These are phyloP conservation scores for Lobophora halterata DNA, from an alignment of 2,888 invertebrate genomes.

Conservation along the genomic window DNA sequence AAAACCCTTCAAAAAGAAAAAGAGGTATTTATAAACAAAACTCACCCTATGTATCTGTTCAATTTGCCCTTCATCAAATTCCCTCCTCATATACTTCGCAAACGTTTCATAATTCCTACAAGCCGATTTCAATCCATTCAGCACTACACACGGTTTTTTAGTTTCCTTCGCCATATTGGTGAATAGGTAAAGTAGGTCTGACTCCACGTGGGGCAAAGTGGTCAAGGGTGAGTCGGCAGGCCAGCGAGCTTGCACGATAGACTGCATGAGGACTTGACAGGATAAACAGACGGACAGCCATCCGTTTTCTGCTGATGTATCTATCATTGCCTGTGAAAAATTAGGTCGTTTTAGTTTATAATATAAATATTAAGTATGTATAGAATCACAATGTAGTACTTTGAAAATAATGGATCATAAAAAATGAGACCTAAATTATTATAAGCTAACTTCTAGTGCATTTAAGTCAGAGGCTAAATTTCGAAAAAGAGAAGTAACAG, in stretches of 20 bases:
- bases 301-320: slow-evolving; percentile 93
- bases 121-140: slow-evolving; percentile 82
- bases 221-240: slow-evolving; percentile 87
- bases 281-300: slow-evolving; percentile 92
- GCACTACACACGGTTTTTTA: slow-evolving; percentile 56
- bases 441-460: too few species aligned
- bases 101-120: slow-evolving; percentile 82
- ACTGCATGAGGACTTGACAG: slow-evolving; percentile 91
- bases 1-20: too few species aligned
- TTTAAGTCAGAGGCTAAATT: too few species aligned
- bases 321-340: slow-evolving; percentile 93
- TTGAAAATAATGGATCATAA: slow-evolving; percentile 29
- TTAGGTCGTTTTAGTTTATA: too few species aligned
- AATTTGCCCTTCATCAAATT: slow-evolving; percentile 85
- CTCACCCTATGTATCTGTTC: slow-evolving; percentile 84
- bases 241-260: slow-evolving; percentile 95
- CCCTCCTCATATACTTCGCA: slow-evolving; percentile 81
- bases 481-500: too few species aligned
- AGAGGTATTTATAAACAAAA: too few species aligned
- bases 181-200: slow-evolving; percentile 83
- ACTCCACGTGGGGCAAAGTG: slow-evolving; percentile 88
- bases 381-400: too few species aligned
- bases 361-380: too few species aligned
- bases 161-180: slow-evolving; percentile 66
- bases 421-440: not conserved